Conservation (phyloP, 1,140 invertebrate species). For the Daktulosphaira vitifoliae region DNA sequence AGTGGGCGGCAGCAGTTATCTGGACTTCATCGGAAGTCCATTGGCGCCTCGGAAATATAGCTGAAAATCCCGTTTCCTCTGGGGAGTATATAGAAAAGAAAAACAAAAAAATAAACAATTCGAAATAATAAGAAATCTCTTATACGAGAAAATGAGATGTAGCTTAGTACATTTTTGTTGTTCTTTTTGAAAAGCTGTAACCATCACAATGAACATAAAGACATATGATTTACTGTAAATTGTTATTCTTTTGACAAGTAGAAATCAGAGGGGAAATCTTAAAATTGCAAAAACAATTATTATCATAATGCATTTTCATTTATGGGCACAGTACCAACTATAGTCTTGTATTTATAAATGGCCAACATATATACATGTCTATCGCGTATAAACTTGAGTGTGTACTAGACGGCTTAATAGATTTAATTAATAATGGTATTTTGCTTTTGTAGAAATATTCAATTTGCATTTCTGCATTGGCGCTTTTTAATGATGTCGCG, state of each 20-base stretch:
- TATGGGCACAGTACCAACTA: conserved; percentile 14
- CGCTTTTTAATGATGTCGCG: conserved; percentile 17
- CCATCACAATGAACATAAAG: too few species aligned
- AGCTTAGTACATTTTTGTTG: too few species aligned
- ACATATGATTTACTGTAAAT: too few species aligned
- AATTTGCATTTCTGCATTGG: background rate
- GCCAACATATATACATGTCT: background rate
- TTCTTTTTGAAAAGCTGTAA: background rate
- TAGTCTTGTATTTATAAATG: background rate
- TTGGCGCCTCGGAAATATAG: conserved; percentile 30
- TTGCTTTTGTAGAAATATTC: background rate
- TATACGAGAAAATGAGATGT: background rate
- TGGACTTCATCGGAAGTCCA: conserved; percentile 27
- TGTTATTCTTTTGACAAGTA: too few species aligned
- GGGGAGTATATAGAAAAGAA: background rate
- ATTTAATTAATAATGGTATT: conserved; percentile 24
- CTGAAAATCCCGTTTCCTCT: conserved; percentile 30
- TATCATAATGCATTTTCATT: background rate
- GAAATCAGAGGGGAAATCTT: too few species aligned
- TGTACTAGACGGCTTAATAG: conserved; percentile 24
- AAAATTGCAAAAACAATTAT: too few species aligned
- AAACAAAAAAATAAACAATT: background rate
- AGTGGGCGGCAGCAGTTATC: background rate
- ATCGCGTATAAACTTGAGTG: background rate
- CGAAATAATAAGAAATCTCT: background rate